These are phyloP conservation scores for Heliconius himera DNA, from an alignment of 1,140 invertebrate species.

Conservation along the genomic window DNA sequence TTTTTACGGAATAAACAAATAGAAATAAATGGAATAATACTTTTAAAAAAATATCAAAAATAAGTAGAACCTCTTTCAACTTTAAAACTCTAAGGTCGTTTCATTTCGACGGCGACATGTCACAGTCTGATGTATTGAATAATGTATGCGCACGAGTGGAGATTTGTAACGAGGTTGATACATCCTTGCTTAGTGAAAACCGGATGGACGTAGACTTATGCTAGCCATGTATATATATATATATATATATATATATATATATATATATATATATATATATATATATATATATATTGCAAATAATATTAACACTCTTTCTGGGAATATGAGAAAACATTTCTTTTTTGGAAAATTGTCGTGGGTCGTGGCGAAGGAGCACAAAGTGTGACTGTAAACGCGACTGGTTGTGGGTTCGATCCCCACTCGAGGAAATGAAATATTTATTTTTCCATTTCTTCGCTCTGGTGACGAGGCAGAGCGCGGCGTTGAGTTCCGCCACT, in stretches of 20 bases:
- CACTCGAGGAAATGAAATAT: no score
- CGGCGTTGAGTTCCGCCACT: no score
- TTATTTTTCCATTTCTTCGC: no score
- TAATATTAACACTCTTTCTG: neutral
- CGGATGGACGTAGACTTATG: conserved; percentile 23
- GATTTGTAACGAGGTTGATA: conserved; percentile 32
- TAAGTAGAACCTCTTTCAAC: neutral
- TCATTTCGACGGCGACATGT: conserved; percentile 22
- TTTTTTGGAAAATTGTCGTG: neutral
- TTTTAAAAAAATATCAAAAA: neutral
- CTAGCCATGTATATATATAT: neutral
- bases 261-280: no score
- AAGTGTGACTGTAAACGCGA: no score
- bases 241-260: no score
- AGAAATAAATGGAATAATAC: no score
- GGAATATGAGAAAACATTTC: neutral
- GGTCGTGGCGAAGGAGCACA: no score
- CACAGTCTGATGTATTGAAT: conserved; percentile 21
- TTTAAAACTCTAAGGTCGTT: conserved; percentile 7
- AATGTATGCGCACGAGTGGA: conserved; percentile 28
- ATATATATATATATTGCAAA: neutral
- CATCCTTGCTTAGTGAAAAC: conserved; percentile 32
- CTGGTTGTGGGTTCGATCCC: no score
- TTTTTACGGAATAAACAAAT: no score
- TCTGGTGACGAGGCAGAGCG: no score